A percentile compares a stretch with the other conserved stretches of the same genome.
Evolutionary conservation across 2,113 vertebrate species (phyloP).

Genomic region (Aegithalos caudatus): DNA sequence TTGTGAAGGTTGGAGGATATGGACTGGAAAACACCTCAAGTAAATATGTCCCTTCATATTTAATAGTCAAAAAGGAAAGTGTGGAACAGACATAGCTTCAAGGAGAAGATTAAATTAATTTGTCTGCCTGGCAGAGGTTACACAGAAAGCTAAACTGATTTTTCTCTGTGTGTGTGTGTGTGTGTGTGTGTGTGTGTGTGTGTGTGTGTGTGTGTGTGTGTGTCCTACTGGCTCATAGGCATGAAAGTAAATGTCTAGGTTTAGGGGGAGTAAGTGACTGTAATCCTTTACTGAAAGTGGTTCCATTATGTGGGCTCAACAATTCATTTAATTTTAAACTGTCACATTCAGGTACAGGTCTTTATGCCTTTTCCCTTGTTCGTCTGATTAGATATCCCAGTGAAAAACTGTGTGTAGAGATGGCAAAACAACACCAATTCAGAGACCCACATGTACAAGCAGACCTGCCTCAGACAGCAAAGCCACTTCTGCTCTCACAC

Average conservation of each 20-base stretch:
- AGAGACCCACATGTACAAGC: rapidly evolving
- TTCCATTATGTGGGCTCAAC: neutral
- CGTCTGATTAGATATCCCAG: neutral
- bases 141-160: neutral
- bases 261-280: neutral
- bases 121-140: neutral
- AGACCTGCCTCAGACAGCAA: neutral
- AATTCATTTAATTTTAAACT: neutral
- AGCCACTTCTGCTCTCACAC: neutral
- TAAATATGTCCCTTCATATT: neutral
- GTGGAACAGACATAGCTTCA: neutral
- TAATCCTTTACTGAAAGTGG: neutral
- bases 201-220: neutral
- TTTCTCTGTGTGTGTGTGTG: neutral
- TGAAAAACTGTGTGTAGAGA: neutral
- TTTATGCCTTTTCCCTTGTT: neutral
- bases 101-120: neutral
- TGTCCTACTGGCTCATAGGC: neutral
- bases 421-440: neutral
- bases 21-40: neutral
- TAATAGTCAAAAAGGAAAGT: neutral
- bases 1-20: neutral
- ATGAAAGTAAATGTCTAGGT: neutral
- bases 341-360: neutral
- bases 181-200: neutral